A percentile compares a stretch with the other conserved stretches of the same genome.
Conservation (phyloP, 2,888 invertebrate genomes). For the Hyalella azteca region DNA sequence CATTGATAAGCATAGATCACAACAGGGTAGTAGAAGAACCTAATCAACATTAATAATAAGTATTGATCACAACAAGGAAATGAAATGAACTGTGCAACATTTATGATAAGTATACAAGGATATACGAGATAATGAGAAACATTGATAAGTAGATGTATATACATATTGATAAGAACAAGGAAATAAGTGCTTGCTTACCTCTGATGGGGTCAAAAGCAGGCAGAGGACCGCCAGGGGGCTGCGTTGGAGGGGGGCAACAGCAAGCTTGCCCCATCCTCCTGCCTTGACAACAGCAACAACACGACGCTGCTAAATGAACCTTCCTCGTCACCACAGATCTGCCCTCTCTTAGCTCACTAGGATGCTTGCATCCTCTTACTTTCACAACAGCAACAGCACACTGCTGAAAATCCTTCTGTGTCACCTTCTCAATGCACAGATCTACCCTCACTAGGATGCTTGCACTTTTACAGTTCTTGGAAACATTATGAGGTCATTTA, state of each 20-base stretch:
- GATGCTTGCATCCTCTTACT: background rate
- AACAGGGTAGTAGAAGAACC: background rate
- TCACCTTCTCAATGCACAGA: too few species aligned
- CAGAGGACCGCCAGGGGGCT: constrained; percentile 35
- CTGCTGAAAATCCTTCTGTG: too few species aligned
- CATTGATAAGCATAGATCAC: too few species aligned
- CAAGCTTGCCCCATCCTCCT: constrained; percentile 38
- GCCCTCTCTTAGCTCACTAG: background rate
- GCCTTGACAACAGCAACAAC: constrained; percentile 19
- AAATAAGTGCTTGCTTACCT: background rate
- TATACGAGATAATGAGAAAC: too few species aligned
- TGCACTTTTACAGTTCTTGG: background rate
- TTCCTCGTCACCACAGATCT: too few species aligned
- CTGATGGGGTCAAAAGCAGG: constrained; percentile 32
- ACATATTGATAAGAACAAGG: too few species aligned
- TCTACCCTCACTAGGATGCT: background rate
- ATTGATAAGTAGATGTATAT: too few species aligned
- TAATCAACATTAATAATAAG: too few species aligned
- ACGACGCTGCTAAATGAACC: background rate
- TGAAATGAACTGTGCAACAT: too few species aligned
- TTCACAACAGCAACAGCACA: too few species aligned
- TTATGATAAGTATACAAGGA: too few species aligned
- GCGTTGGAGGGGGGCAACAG: constrained; percentile 38
- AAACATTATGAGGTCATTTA: background rate
- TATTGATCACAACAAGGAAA: too few species aligned